Evolutionary conservation across 2,888 invertebrate genomes (phyloP), one percentile per base, ranked within the genome.

Genomic region (Mythimna vitellina): DNA sequence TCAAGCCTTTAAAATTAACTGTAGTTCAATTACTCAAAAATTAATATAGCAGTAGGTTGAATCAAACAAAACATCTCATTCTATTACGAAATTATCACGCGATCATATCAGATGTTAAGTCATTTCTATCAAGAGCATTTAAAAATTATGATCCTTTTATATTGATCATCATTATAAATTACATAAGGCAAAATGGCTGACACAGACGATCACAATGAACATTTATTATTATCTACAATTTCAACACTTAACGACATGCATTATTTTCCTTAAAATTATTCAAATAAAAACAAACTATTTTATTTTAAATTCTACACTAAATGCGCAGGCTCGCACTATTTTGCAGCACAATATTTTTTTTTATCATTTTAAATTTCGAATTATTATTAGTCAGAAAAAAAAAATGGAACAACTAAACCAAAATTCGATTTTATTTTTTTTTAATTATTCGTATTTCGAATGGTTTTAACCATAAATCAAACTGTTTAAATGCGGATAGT

Each of bases 121-220:
- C 56, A 72, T 62, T 61, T 53, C n/a, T 46, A 67, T 70, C n/a
- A 61, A 53, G 42, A 56, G 53, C 20, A 20, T 56, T 56, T 61
- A 68, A 35, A 73, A 72, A 49, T 53, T 22, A 57, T 46, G 29
- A 70, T 66, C 22, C 20, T 20, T 54, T 56, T 32, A 25, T 32
- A 67, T 14, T 32, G 49, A 49, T 25, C 54, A 73, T 66, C 32
- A 75, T 76, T 74, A 83, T 76, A 76, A 64, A 75, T 75, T 67
- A 78, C 64, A 65, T 74, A 80, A 80, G 80, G 81, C 80, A 81
- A 70, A 80, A 78, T 78, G 82, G 80, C 73, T 82, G 74, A 78
- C 75, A 78, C 38, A 70, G 58, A 78, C 70, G 32, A 74, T 29
- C 56, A 71, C 68, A 74, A 56, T 65, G 62, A 76, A 76, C 49